Percentiles rank a stretch among this genome's conserved stretches.
phyloP scores from a whole-genome alignment of 2,888 invertebrate species.

The Azorinus chamasolen region DNA sequence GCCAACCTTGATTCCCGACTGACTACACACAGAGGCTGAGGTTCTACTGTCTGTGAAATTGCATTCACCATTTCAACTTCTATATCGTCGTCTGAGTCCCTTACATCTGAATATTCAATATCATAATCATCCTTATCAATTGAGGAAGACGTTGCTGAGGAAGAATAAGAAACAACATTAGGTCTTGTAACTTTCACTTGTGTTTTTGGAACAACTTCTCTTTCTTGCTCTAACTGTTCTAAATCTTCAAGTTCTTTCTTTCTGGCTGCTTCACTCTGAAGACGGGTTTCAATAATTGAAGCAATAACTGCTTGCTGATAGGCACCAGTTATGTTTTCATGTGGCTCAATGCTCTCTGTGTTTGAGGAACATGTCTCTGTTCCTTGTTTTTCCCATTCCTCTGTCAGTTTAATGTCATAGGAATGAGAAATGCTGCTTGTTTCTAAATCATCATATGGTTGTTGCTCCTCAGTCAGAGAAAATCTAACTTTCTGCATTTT shows the following conservation, averaged over 20 bases:
- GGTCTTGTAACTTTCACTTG: conserved; percentile 55
- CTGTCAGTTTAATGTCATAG: conserved; percentile 60
- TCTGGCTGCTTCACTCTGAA: conserved; percentile 69
- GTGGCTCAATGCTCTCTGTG: conserved; percentile 73
- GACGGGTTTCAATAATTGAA: conserved; percentile 77
- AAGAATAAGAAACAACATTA: conserved; percentile 38
- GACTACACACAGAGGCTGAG: conserved; percentile 72
- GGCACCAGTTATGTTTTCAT: conserved; percentile 80
- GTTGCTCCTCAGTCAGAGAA: conserved; percentile 58
- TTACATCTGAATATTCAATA: conserved; percentile 49
- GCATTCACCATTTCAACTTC: conserved; percentile 53
- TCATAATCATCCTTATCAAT: conserved; percentile 27
- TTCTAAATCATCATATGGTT: conserved; percentile 24
- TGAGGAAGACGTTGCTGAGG: conserved; percentile 16
- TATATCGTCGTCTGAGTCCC: conserved; percentile 32
- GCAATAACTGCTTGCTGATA: conserved; percentile 82
- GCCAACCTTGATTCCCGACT: conserved; percentile 79
- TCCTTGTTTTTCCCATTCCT: conserved; percentile 60
- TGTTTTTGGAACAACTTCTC: conserved; percentile 44
- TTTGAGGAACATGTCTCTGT: neutral
- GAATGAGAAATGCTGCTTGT: conserved; percentile 32
- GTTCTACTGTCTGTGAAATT: conserved; percentile 51
- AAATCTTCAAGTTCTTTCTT: conserved; percentile 60
- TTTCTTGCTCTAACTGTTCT: conserved; percentile 28
- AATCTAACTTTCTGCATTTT: conserved; percentile 62